Percentiles rank a stretch among this genome's conserved stretches.
These are phyloP conservation scores for Menidia beryllina DNA, from an alignment of 2,113 vertebrate genomes.

Conservation along the genomic window DNA sequence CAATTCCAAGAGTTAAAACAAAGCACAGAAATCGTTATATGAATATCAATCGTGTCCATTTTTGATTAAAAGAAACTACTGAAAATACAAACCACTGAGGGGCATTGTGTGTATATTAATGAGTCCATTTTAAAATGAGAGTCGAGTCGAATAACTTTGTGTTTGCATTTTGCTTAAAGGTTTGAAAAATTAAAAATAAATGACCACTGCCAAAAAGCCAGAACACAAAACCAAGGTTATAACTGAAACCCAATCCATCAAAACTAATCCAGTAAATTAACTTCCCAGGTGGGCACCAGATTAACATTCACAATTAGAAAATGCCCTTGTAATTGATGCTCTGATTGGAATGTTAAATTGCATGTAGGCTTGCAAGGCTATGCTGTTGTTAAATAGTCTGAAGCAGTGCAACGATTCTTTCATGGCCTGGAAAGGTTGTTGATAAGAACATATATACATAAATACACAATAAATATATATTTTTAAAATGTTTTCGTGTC, in stretches of 20 bases:
- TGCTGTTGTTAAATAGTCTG: not conserved
- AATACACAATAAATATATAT: too few relatives aligned
- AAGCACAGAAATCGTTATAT: not conserved
- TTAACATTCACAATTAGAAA: constrained; percentile 43
- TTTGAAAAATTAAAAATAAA: constrained; percentile 27
- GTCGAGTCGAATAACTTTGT: not conserved
- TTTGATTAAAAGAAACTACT: not conserved
- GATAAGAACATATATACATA: constrained; percentile 3
- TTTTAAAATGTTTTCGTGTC: constrained; percentile 29
- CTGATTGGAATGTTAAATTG: not conserved
- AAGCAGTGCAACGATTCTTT: not conserved
- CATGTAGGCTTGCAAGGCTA: constrained; percentile 3
- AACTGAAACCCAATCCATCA: constrained; percentile 49
- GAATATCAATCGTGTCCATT: not conserved
- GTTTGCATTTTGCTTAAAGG: constrained; percentile 7
- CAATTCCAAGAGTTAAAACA: not conserved
- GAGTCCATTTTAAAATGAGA: not conserved
- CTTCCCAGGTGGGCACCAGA: constrained; percentile 26
- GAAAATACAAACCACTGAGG: not conserved
- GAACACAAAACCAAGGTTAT: constrained; percentile 19
- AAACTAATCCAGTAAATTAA: constrained; percentile 36
- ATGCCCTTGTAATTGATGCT: constrained; percentile 5
- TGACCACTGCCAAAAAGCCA: constrained; percentile 32
- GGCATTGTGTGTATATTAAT: not conserved
- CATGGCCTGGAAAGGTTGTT: constrained; percentile 9